phyloP scores from a whole-genome alignment of 2,113 vertebrate species.

The Hippoglossus stenolepis region DNA sequence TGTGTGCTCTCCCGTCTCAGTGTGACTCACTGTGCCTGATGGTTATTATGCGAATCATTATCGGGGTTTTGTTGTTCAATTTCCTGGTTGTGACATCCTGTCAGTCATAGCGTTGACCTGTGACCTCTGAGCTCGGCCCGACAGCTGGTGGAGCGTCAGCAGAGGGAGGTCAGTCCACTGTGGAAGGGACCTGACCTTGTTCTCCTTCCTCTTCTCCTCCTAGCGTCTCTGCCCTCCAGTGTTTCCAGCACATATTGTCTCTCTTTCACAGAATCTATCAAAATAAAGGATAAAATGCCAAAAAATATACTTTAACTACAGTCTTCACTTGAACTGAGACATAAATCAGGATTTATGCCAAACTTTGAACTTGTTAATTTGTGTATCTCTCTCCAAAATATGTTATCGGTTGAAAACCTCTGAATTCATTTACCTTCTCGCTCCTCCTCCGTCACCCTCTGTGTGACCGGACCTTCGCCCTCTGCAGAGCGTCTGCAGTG shows the following conservation, averaged over 20 bases:
- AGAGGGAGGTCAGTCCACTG: neutral
- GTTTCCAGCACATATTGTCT: too few relatives aligned
- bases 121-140: constrained; percentile 13
- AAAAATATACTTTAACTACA: too few relatives aligned
- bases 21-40: neutral
- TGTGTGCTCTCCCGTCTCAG: neutral
- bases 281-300: too few relatives aligned
- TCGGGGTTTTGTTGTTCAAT: constrained; percentile 48
- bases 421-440: too few relatives aligned
- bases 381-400: too few relatives aligned
- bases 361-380: too few relatives aligned
- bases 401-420: neutral
- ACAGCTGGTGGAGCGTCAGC: too few relatives aligned
- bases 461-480: constrained; percentile 42
- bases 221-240: too few relatives aligned
- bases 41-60: constrained; percentile 10
- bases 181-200: neutral
- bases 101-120: constrained; percentile 37
- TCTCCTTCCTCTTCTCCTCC: neutral
- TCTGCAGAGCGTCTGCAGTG: constrained; percentile 20
- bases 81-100: constrained; percentile 58
- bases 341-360: too few relatives aligned
- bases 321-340: too few relatives aligned
- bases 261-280: too few relatives aligned
- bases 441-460: constrained; percentile 35